Conservation (phyloP, 2,888 invertebrate species). For the Mystacides longicornis region DNA sequence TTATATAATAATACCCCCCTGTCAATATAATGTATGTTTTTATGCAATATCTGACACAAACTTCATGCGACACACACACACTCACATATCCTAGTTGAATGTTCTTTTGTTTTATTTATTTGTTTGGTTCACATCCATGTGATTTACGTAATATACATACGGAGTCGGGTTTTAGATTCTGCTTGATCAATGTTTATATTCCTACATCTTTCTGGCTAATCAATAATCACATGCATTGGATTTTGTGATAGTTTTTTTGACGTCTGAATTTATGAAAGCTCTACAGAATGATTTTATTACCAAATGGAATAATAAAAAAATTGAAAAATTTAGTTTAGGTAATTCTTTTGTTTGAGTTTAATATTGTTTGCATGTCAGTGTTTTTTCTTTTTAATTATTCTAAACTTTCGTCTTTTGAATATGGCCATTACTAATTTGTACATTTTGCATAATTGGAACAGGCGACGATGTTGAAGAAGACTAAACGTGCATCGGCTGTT, state of each 20-base stretch:
- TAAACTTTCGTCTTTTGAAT: too few relatives aligned
- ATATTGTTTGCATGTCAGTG: slow-evolving; percentile 15
- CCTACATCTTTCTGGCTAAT: slow-evolving; percentile 7
- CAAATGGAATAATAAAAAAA: too few relatives aligned
- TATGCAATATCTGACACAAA: too few relatives aligned
- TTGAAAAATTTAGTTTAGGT: too few relatives aligned
- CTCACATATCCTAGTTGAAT: too few relatives aligned
- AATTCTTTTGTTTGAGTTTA: background rate
- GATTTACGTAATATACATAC: background rate
- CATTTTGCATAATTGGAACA: slow-evolving; percentile 18
- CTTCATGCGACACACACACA: too few relatives aligned
- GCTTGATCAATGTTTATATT: slow-evolving; percentile 13
- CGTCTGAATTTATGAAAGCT: too few relatives aligned
- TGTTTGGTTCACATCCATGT: background rate
- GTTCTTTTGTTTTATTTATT: background rate
- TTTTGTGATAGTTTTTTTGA: background rate
- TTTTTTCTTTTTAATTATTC: background rate
- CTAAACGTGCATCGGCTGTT: slow-evolving; percentile 20
- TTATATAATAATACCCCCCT: too few relatives aligned
- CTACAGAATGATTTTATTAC: too few relatives aligned
- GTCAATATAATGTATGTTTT: background rate
- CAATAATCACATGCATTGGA: background rate
- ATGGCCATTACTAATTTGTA: slow-evolving; percentile 10
- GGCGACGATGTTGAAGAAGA: slow-evolving; percentile 25
- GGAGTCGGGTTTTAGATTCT: slow-evolving; percentile 1